These are phyloP conservation scores for Mesocentrotus franciscanus DNA, from an alignment of 53 echinoderm and acorn worm species.

Conservation along the genomic window DNA sequence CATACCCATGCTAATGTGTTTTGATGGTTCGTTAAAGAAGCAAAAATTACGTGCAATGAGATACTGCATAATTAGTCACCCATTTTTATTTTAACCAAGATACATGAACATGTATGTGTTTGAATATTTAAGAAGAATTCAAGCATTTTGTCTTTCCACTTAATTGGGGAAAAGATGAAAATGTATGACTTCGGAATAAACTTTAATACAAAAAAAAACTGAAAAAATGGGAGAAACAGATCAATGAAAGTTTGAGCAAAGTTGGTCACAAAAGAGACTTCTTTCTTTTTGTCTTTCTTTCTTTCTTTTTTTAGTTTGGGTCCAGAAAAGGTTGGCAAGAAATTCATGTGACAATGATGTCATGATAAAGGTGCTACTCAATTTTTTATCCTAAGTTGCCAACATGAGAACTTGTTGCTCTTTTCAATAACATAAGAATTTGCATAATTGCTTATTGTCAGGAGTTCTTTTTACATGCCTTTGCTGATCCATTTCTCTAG, in stretches of 20 bases:
- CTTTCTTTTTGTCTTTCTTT: too few relatives aligned
- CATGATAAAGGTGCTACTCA: neutral
- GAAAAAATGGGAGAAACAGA: neutral
- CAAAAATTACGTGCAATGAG: neutral
- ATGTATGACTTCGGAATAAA: neutral
- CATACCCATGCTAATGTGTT: slow-evolving; percentile 7
- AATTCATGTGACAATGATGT: neutral
- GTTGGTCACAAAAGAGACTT: neutral
- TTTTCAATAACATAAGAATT: neutral
- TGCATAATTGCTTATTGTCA: too few relatives aligned
- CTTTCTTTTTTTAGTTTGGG: neutral
- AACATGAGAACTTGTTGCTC: neutral
- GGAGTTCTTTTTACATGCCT: too few relatives aligned
- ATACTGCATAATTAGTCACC: neutral
- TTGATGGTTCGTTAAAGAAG: neutral
- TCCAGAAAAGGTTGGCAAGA: neutral
- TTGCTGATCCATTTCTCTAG: neutral
- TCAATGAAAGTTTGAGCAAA: neutral
- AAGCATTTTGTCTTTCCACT: neutral
- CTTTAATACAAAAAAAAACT: neutral
- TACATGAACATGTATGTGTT: neutral
- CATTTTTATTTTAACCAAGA: neutral
- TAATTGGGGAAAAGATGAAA: neutral
- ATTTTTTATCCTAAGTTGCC: too few relatives aligned
- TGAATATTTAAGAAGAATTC: neutral